A percentile compares a stretch with the other conserved stretches of the same genome.
phyloP scores from a whole-genome alignment of 1,140 invertebrate species.

The Drosophila lacertosa region DNA sequence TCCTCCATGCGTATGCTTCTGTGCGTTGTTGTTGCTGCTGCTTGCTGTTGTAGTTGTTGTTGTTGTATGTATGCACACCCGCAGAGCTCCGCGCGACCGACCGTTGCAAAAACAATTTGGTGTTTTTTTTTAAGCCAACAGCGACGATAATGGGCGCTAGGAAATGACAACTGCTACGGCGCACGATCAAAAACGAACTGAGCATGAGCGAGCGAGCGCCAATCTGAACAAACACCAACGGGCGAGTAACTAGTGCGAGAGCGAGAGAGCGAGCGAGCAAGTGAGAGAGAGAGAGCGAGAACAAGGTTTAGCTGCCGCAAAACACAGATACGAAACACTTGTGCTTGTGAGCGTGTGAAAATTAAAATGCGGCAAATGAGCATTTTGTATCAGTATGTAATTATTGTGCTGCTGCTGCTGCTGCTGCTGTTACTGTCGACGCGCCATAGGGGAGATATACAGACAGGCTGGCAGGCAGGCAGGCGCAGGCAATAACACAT shows the following conservation, averaged over 20 bases:
- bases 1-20: conserved; percentile 39
- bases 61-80: conserved; percentile 41
- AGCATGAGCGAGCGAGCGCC: conserved; percentile 18
- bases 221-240: conserved; percentile 17
- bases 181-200: conserved; percentile 61
- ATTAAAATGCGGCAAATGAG: conserved; percentile 78
- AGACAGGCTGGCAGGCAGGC: too few species aligned
- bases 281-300: conserved; percentile 13
- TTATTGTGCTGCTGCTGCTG: conserved; percentile 52
- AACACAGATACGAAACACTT: conserved; percentile 60
- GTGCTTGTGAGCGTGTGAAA: conserved; percentile 72
- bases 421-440: conserved; percentile 28
- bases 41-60: conserved; percentile 4
- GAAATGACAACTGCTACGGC: conserved; percentile 60
- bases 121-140: conserved; percentile 39
- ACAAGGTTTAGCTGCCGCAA: conserved; percentile 1
- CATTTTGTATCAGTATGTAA: conserved; percentile 78
- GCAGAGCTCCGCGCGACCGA: conserved; percentile 45
- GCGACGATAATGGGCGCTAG: conserved; percentile 32
- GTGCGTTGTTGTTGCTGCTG: conserved; percentile 12
- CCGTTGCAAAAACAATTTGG: conserved; percentile 62
- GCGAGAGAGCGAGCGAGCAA: conserved; percentile 5
- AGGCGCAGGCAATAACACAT: conserved; percentile 19
- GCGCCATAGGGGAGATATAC: conserved; percentile 40
- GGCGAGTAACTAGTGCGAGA: conserved; percentile 24